Percentiles rank a stretch among this genome's conserved stretches.
These are phyloP conservation scores for Drosophila hydei DNA, from an alignment of 1,140 invertebrate species.

Conservation along the genomic window DNA sequence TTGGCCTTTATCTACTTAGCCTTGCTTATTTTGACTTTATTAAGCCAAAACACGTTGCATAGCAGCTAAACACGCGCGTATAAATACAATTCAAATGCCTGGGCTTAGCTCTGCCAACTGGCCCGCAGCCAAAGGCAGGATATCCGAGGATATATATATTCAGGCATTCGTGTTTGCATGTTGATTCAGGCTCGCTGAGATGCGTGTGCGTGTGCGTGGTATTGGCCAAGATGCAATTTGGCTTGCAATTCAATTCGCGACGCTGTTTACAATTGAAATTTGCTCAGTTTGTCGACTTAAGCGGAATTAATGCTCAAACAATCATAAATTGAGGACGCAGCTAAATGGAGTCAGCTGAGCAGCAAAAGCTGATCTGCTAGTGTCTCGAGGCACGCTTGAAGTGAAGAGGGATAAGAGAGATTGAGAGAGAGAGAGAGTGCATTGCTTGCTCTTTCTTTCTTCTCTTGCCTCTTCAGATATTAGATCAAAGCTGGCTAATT, in stretches of 20 bases:
- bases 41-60: conserved; percentile 80
- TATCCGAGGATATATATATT: not conserved
- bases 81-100: conserved; percentile 54
- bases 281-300: not conserved
- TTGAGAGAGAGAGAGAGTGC: too few species aligned
- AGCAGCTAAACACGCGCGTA: conserved; percentile 74
- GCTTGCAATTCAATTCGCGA: conserved; percentile 21
- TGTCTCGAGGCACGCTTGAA: too few species aligned
- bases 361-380: too few species aligned
- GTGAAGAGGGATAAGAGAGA: too few species aligned
- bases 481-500: too few species aligned
- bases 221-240: conserved; percentile 33
- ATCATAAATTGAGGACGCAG: not conserved
- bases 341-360: not conserved
- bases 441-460: too few species aligned
- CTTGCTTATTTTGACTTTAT: conserved; percentile 78
- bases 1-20: conserved; percentile 76
- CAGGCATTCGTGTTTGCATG: conserved; percentile 25
- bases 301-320: conserved; percentile 4
- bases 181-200: conserved; percentile 18
- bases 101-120: conserved; percentile 7
- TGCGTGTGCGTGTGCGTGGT: not conserved
- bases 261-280: conserved; percentile 7
- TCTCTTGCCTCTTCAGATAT: too few species aligned
- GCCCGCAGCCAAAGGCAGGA: not conserved